A percentile compares a stretch with the other conserved stretches of the same genome.
phyloP scores from a whole-genome alignment of 2,113 vertebrate genomes.

The Stigmatopora argus region DNA sequence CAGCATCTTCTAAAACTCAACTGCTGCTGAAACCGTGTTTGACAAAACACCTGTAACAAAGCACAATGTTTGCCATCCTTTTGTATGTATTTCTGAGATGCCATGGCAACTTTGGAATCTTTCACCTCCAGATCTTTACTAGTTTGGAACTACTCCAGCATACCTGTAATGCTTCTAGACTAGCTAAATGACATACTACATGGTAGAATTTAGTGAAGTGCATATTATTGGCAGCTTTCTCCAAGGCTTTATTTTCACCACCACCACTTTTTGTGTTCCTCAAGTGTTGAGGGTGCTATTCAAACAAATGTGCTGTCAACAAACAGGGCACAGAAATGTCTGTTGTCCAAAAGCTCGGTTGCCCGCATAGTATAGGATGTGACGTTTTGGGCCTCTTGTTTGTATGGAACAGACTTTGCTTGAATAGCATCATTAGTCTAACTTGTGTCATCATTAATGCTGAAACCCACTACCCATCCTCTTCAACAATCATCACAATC shows the following conservation, averaged over 20 bases:
- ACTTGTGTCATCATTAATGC: too few species aligned
- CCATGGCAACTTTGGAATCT: conserved; percentile 71
- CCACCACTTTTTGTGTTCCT: too few species aligned
- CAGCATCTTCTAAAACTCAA: conserved; percentile 41
- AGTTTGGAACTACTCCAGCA: conserved; percentile 44
- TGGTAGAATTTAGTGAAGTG: conserved; percentile 55
- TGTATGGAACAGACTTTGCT: conserved; percentile 46
- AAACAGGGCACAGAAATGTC: conserved; percentile 45
- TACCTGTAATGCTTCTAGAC: conserved; percentile 67
- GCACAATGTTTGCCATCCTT: conserved; percentile 41
- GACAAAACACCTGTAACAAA: conserved; percentile 27
- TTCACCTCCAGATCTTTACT: conserved; percentile 56
- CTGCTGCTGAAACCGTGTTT: conserved; percentile 50
- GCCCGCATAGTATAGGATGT: conserved; percentile 17
- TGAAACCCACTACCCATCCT: conserved; percentile 42
- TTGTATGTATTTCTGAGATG: conserved; percentile 45
- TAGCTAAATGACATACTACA: conserved; percentile 34
- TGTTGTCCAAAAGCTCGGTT: conserved; percentile 39
- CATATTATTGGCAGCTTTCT: conserved; percentile 59
- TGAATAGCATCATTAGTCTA: conserved; percentile 63
- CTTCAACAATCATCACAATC: conserved; percentile 53
- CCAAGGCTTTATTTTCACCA: conserved; percentile 54
- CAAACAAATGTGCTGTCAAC: conserved; percentile 51
- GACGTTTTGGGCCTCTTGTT: conserved; percentile 46
- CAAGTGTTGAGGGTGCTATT: conserved; percentile 59